phyloP scores from a whole-genome alignment of 2,113 vertebrate genomes.

The Sardina pilchardus region DNA sequence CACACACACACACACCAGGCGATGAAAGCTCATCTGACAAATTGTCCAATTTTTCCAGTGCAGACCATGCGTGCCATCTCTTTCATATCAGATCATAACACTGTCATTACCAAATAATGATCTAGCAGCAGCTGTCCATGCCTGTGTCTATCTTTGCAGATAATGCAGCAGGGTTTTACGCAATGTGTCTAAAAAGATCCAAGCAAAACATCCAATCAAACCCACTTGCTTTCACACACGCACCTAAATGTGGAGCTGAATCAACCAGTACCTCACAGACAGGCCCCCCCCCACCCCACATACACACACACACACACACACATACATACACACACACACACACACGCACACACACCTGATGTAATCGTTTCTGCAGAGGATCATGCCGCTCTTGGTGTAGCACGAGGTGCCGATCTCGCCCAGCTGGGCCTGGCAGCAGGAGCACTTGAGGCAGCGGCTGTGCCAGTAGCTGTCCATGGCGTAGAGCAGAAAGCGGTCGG shows the following conservation, averaged over 20 bases:
- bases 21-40: not conserved
- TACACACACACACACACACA: not conserved
- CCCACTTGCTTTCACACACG: not conserved
- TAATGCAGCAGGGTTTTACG: not conserved
- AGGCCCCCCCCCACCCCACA: not conserved
- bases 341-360: slow-evolving; percentile 81
- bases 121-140: not conserved
- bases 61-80: not conserved
- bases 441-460: slow-evolving; percentile 98
- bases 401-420: slow-evolving; percentile 98
- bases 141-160: not conserved
- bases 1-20: not conserved
- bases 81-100: not conserved
- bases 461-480: slow-evolving; percentile 99
- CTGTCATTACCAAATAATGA: not conserved
- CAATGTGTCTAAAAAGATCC: not conserved
- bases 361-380: slow-evolving; percentile 98
- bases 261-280: not conserved
- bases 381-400: slow-evolving; percentile 99
- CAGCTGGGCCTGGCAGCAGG: slow-evolving; percentile 98
- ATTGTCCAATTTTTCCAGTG: not conserved
- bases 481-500: slow-evolving; percentile 97
- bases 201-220: slow-evolving; percentile 11
- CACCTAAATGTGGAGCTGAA: not conserved
- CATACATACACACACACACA: not conserved